Conservation (phyloP, 2,113 vertebrate genomes). For the Heterochromis multidens region DNA sequence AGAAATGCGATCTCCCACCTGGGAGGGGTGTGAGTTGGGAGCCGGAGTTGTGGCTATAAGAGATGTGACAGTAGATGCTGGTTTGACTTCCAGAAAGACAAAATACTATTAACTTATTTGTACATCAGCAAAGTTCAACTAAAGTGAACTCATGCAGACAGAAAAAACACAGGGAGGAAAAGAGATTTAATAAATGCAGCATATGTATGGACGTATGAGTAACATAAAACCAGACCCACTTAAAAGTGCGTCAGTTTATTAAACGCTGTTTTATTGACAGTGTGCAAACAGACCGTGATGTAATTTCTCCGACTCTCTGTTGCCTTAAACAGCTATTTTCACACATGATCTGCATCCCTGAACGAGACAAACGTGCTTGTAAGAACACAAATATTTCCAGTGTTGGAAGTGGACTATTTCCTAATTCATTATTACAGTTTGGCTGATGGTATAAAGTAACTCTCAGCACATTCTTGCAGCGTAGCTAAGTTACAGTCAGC, state of each 20-base stretch:
- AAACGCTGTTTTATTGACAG: neutral
- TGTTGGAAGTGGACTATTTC: too few species aligned
- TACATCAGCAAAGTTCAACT: neutral
- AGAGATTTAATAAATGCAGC: neutral
- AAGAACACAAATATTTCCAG: too few species aligned
- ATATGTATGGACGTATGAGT: too few species aligned
- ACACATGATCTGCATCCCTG: neutral
- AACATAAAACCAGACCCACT: too few species aligned
- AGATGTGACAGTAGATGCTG: neutral
- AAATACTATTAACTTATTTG: neutral
- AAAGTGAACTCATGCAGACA: too few species aligned
- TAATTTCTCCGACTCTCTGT: neutral
- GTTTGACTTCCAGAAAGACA: neutral
- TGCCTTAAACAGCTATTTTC: neutral
- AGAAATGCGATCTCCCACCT: constrained; percentile 26
- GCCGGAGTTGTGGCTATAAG: neutral
- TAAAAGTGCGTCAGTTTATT: neutral
- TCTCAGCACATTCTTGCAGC: rapidly evolving
- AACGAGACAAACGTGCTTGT: neutral
- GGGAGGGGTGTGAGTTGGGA: constrained; percentile 28
- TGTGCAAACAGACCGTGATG: neutral
- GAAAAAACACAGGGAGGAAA: neutral
- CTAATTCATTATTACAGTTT: too few species aligned
- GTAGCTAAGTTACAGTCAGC: too few species aligned
- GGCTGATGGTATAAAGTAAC: neutral